Conservation (phyloP, 2,888 invertebrate genomes). For the Phyllotreta cruciferae region DNA sequence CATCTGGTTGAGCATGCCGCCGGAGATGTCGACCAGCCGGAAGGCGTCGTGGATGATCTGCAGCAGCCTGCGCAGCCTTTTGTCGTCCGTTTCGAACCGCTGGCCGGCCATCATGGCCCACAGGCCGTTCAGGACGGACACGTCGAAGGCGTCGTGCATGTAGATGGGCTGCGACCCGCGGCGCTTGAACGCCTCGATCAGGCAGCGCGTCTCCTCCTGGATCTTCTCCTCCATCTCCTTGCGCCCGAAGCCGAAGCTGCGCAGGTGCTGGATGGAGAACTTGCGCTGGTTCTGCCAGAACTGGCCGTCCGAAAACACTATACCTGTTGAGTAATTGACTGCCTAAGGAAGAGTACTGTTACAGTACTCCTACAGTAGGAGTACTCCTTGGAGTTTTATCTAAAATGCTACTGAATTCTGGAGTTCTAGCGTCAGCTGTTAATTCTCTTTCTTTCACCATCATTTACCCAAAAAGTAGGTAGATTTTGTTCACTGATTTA, state of each 20-base stretch:
- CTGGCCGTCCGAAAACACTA: constrained; percentile 73
- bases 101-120: constrained; percentile 74
- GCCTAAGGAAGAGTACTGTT: too few relatives aligned
- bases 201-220: constrained; percentile 63
- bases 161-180: constrained; percentile 57
- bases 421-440: too few relatives aligned
- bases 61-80: constrained; percentile 64
- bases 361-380: too few relatives aligned
- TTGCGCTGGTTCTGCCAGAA: constrained; percentile 72
- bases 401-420: too few relatives aligned
- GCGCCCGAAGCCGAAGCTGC: constrained; percentile 70
- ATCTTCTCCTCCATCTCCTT: constrained; percentile 68
- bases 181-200: constrained; percentile 61
- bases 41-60: constrained; percentile 70
- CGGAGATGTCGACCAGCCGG: constrained; percentile 68
- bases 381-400: too few relatives aligned
- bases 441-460: too few relatives aligned
- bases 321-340: constrained; percentile 57
- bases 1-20: constrained; percentile 73
- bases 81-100: constrained; percentile 66
- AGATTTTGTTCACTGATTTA: too few relatives aligned
- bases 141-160: constrained; percentile 61
- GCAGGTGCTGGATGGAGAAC: constrained; percentile 71
- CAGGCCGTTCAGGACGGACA: constrained; percentile 71
- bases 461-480: too few relatives aligned